Base-by-base conservation (phyloP, 1,140 invertebrate species). In the Bombus sibiricus region DNA sequence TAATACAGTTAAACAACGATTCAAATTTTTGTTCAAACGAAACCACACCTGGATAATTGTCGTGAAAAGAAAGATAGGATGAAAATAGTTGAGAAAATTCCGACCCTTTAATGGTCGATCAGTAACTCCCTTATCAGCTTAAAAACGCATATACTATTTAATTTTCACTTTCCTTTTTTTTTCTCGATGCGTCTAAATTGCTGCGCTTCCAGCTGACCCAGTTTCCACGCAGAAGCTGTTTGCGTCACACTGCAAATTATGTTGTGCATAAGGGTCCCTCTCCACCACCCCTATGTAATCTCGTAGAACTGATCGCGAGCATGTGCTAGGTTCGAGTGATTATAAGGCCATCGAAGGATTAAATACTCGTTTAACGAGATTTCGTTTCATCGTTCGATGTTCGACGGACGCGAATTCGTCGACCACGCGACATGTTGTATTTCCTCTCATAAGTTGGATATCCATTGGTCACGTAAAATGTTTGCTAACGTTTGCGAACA, bases 241-340 rank as follows among this genome's bases (percentile, higher is more conserved):
- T 81, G 57, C 87, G 86, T 88, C 87, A 88, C 57, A 22, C 10
- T 80, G 81, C 64, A 79, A 85, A 88, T 88, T 88, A 85, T 80
- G 62, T 88, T 64, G 81, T 34, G 81, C 81, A 77, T 85, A 81
- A 88, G 76, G 81, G 87, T 86, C 74, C 34, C 41, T 32, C 66
- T 22, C 6, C 66, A 68, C 64, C 15, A 68, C 66, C 66, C 62
- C 59, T 9, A 32, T 75, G 62, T 71, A 76, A 80, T 81, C 81
- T 64, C 72, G 32, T 76, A 25, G 41, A 84, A 32, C 34, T 32
- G 81, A 84, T 87, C 62, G 53, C 39, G 47, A 74, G 53, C 43
- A 73, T 32, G 66, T 68, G 8, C 66, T 10, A 25, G 32, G 22
- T n/a, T 41, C 37, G 57, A 34, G 13, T 57, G 75, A 62, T 77